Percentiles rank a stretch among this genome's conserved stretches.
phyloP scores from a whole-genome alignment of 2,888 invertebrate species.

The Apamea sordens region DNA sequence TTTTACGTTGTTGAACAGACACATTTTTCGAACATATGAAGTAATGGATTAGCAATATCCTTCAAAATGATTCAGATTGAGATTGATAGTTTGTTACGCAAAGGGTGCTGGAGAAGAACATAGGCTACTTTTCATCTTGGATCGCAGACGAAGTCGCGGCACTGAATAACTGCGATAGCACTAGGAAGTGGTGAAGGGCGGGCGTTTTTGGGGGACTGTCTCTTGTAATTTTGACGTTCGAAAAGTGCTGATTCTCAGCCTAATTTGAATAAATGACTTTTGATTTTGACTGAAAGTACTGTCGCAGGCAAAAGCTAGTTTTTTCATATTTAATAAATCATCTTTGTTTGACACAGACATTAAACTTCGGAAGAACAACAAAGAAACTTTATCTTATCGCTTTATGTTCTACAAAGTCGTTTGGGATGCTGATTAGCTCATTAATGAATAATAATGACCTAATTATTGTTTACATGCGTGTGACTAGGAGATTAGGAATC shows the following conservation, averaged over 20 bases:
- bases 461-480: conserved; percentile 38
- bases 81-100: no score
- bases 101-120: background rate
- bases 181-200: no score
- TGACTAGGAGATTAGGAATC: background rate
- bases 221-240: no score
- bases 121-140: background rate
- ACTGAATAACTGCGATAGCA: no score
- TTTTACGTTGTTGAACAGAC: no score
- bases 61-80: no score
- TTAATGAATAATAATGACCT: conserved; percentile 50
- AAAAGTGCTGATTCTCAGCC: no score
- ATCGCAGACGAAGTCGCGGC: background rate
- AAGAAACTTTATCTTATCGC: conserved; percentile 58
- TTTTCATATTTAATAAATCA: conserved; percentile 31
- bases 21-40: no score
- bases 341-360: conserved; percentile 15
- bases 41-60: no score
- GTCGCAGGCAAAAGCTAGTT: background rate
- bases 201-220: no score
- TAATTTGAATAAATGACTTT: no score
- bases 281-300: no score
- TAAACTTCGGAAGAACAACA: conserved; percentile 24
- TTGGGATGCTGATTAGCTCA: conserved; percentile 47
- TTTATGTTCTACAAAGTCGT: conserved; percentile 33